A percentile compares a stretch with the other conserved stretches of the same genome.
phyloP scores from a whole-genome alignment of 2,113 vertebrate species.

The Argyrosomus japonicus region DNA sequence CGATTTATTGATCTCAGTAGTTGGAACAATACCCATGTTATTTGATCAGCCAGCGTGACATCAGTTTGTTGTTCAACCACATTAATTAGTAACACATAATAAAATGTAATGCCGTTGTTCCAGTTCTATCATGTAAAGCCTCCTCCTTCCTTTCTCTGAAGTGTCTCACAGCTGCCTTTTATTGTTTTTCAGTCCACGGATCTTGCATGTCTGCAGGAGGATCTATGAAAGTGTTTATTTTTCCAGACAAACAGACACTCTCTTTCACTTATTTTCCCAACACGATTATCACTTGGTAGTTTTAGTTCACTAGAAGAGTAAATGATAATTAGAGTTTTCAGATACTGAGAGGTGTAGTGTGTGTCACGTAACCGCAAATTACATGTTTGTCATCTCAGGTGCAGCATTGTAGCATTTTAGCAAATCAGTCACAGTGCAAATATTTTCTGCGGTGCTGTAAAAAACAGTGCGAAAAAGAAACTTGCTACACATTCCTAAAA shows the following conservation, averaged over 20 bases:
- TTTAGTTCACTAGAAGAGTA: background rate
- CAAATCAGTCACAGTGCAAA: background rate
- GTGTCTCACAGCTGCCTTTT: slow-evolving; percentile 4
- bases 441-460: background rate
- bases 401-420: background rate
- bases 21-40: background rate
- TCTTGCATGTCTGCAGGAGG: slow-evolving; percentile 1
- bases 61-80: background rate
- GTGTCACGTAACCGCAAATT: background rate
- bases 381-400: background rate
- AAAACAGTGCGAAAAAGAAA: no score
- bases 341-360: background rate
- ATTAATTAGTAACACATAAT: background rate
- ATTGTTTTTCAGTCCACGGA: background rate
- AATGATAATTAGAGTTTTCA: slow-evolving; percentile 1
- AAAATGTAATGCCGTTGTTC: background rate
- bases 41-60: background rate
- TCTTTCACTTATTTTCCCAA: background rate
- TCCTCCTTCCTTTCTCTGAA: background rate
- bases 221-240: background rate
- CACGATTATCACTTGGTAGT: background rate
- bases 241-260: background rate
- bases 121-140: background rate
- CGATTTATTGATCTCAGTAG: background rate
- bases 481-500: no score